Evolutionary conservation across 1,140 invertebrate genomes (phyloP).

Genomic region (Micrasema longulum): DNA sequence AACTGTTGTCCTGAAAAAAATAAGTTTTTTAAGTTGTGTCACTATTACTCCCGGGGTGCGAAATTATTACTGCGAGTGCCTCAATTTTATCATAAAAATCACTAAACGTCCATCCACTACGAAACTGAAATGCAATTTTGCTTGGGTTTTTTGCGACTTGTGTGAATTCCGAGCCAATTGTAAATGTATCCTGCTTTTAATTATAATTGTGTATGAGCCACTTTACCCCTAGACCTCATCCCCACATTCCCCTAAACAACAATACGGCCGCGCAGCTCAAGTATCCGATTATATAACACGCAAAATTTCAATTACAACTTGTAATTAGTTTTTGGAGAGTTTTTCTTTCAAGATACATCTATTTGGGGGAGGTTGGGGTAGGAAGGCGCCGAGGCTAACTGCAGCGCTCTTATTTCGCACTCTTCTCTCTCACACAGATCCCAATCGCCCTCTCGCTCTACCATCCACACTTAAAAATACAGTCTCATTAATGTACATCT

Average conservation of each 20-base stretch:
- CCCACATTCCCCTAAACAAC: constrained; percentile 53
- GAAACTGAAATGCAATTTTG: too few species aligned
- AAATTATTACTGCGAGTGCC: too few species aligned
- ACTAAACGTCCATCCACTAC: too few species aligned
- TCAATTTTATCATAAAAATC: too few species aligned
- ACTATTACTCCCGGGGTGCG: too few species aligned
- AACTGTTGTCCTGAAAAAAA: too few species aligned
- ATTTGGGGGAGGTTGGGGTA: constrained; percentile 56
- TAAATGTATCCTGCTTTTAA: neutral
- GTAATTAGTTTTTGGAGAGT: constrained; percentile 72
- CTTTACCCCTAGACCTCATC: constrained; percentile 53
- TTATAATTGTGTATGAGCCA: constrained; percentile 18
- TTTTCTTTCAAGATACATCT: constrained; percentile 68
- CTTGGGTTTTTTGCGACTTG: too few species aligned
- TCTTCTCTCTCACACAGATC: neutral
- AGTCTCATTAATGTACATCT: constrained; percentile 37
- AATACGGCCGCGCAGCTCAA: constrained; percentile 62
- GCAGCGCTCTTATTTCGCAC: constrained; percentile 52
- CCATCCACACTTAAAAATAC: constrained; percentile 26
- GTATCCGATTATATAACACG: constrained; percentile 71
- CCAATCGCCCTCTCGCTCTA: constrained; percentile 12
- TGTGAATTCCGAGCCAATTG: too few species aligned
- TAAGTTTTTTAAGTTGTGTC: too few species aligned
- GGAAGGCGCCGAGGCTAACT: constrained; percentile 47
- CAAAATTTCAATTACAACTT: constrained; percentile 72